Conservation (phyloP, 2,888 invertebrate species). For the Papilio demoleus region DNA sequence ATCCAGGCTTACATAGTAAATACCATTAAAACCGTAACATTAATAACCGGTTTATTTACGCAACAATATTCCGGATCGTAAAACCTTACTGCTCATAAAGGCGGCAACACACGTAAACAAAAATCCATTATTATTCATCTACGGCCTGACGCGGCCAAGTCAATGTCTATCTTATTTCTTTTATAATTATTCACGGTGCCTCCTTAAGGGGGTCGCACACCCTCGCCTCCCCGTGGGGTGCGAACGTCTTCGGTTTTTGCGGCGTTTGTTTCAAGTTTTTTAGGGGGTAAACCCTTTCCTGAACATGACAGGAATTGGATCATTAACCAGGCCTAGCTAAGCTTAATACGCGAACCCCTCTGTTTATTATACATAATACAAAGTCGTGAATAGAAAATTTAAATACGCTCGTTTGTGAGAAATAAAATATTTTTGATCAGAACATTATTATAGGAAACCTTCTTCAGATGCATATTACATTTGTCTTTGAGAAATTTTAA, state of each 20-base stretch:
- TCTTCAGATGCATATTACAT: not conserved
- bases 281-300: constrained; percentile 83
- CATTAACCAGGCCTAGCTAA: constrained; percentile 82
- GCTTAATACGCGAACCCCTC: constrained; percentile 71
- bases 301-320: constrained; percentile 84
- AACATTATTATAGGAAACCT: not conserved
- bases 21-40: constrained; percentile 46
- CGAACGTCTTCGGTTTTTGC: constrained; percentile 83
- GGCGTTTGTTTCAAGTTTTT: constrained; percentile 84
- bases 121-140: constrained; percentile 82
- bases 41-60: constrained; percentile 64
- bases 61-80: constrained; percentile 66
- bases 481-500: not conserved
- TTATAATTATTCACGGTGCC: constrained; percentile 81
- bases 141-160: constrained; percentile 77
- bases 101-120: constrained; percentile 76
- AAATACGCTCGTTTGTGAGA: constrained; percentile 21
- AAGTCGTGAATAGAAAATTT: constrained; percentile 51
- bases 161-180: constrained; percentile 84
- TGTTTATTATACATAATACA: constrained; percentile 45
- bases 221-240: constrained; percentile 56
- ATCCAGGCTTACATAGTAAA: constrained; percentile 40
- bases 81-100: constrained; percentile 67
- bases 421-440: constrained; percentile 7
- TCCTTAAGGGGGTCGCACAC: constrained; percentile 59